Percentiles rank a stretch among this genome's conserved stretches.
These are phyloP conservation scores for Carassius carassius DNA, from an alignment of 2,113 vertebrate species.

Conservation along the genomic window DNA sequence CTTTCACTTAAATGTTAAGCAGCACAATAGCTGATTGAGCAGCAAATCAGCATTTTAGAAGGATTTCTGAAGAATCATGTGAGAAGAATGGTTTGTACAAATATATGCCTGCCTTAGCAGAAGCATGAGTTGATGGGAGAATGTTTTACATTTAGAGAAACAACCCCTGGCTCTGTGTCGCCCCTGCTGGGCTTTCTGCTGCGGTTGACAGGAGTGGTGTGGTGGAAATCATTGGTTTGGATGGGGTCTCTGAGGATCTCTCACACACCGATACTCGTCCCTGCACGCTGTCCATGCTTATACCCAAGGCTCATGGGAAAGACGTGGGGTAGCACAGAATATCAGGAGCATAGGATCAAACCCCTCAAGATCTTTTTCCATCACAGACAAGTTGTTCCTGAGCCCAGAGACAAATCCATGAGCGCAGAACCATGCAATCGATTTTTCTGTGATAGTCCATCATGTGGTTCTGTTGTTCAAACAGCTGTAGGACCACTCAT, in stretches of 20 bases:
- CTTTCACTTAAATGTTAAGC: too few species aligned
- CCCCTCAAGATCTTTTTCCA: conserved; percentile 8
- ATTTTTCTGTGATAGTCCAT: conserved; percentile 52
- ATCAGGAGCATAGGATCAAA: too few species aligned
- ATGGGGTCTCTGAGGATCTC: conserved; percentile 35
- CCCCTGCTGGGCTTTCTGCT: neutral
- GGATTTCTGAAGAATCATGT: neutral
- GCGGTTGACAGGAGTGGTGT: conserved; percentile 69
- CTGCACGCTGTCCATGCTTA: conserved; percentile 51
- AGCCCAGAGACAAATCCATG: conserved; percentile 21
- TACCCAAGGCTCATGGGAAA: conserved; percentile 59
- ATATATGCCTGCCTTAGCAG: neutral
- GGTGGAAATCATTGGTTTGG: conserved; percentile 64
- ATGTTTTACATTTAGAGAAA: neutral
- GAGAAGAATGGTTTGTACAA: neutral
- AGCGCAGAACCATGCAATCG: conserved; percentile 40
- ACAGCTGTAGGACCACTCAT: conserved; percentile 35
- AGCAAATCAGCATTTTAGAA: neutral
- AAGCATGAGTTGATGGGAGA: neutral
- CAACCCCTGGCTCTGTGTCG: neutral
- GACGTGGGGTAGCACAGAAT: conserved; percentile 26
- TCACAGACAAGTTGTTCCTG: conserved; percentile 43
- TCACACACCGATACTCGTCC: conserved; percentile 5
- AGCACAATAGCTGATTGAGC: too few species aligned
- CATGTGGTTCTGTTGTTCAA: conserved; percentile 52